A percentile compares a stretch with the other conserved stretches of the same genome.
phyloP scores from a whole-genome alignment of 2,113 vertebrate species.

The Anguilla rostrata region DNA sequence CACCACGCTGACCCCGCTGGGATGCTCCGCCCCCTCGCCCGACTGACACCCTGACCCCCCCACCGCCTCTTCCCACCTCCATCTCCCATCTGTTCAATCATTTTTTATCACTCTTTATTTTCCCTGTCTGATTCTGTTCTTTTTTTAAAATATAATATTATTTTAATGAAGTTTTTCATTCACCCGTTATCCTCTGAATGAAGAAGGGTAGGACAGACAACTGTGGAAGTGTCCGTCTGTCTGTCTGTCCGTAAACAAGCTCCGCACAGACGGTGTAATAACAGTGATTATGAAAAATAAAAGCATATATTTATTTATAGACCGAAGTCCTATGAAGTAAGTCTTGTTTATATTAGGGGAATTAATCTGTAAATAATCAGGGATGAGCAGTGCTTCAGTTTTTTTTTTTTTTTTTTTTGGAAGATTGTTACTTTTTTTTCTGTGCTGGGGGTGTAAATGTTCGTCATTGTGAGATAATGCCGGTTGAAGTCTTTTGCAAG shows the following conservation, averaged over 20 bases:
- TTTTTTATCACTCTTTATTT: background rate
- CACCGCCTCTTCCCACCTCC: background rate
- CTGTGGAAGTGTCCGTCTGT: background rate
- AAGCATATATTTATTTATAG: slow-evolving; percentile 87
- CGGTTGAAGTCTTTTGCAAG: slow-evolving; percentile 72
- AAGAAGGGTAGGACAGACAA: slow-evolving; percentile 9
- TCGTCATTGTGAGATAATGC: slow-evolving; percentile 84
- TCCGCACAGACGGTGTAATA: background rate
- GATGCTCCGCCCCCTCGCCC: slow-evolving; percentile 51
- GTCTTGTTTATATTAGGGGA: slow-evolving; percentile 75
- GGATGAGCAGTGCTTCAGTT: slow-evolving; percentile 59
- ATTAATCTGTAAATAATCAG: slow-evolving; percentile 83
- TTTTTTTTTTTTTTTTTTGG: slow-evolving; percentile 37
- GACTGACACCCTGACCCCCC: slow-evolving; percentile 57
- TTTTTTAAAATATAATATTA: slow-evolving; percentile 25
- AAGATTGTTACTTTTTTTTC: slow-evolving; percentile 58
- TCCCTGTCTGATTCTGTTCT: background rate
- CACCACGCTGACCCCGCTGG: slow-evolving; percentile 85
- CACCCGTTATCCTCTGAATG: slow-evolving; percentile 5
- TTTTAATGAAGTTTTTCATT: slow-evolving; percentile 33
- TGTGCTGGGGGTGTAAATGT: slow-evolving; percentile 72
- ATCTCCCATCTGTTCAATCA: background rate
- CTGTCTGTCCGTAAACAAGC: background rate
- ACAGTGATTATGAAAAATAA: slow-evolving; percentile 39
- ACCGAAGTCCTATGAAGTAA: slow-evolving; percentile 73